Conservation (phyloP, 2,888 invertebrate genomes). For the Pseudococcus jackbeardsleyi region DNA sequence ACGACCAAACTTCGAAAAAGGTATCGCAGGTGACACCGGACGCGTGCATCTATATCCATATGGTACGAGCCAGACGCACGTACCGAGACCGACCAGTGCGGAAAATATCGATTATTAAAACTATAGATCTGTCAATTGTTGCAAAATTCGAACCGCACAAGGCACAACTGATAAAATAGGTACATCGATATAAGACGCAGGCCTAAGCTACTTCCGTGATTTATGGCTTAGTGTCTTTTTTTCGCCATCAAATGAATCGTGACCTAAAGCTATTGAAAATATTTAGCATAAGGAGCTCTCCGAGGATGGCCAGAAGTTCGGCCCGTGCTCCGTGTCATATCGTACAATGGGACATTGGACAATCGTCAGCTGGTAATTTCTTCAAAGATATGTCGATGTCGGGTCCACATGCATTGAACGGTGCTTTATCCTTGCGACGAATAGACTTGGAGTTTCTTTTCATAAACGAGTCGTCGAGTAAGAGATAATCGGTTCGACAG, state of each 20-base stretch:
- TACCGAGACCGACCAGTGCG: not conserved
- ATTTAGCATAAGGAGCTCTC: conserved; percentile 13
- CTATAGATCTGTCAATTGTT: not conserved
- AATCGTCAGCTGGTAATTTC: conserved; percentile 56
- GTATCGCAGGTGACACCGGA: not conserved
- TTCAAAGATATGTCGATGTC: not conserved
- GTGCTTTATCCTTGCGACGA: not conserved
- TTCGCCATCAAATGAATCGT: conserved; percentile 56
- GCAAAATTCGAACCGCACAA: not conserved
- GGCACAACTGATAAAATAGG: not conserved
- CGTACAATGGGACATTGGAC: not conserved
- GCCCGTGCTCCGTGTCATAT: conserved; percentile 56
- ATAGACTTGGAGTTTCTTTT: not conserved
- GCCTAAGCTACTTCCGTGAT: conserved; percentile 47
- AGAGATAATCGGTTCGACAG: not conserved
- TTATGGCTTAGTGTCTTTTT: conserved; percentile 61
- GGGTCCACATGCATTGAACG: not conserved
- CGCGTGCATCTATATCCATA: not conserved
- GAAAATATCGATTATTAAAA: conserved; percentile 10
- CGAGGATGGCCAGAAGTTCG: not conserved
- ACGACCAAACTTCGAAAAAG: not conserved
- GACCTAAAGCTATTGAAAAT: conserved; percentile 60
- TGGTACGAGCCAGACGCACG: not conserved
- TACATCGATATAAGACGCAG: not conserved
- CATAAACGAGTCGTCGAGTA: not conserved